Evolutionary conservation across 2,113 vertebrate species (phyloP).

Genomic region (Halcyon malimbica): DNA sequence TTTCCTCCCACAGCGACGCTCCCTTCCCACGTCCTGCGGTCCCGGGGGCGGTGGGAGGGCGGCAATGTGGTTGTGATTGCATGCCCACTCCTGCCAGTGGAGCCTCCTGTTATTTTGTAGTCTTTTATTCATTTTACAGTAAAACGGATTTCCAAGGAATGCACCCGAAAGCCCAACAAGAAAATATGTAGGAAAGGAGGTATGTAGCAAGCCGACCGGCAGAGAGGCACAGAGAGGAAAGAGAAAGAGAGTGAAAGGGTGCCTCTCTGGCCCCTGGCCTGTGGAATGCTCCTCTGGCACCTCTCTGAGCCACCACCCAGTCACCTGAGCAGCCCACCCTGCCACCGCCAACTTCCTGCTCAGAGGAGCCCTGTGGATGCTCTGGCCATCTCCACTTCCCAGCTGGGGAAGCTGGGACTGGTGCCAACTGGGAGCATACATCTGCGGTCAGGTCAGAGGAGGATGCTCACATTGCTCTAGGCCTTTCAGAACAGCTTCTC

Average conservation of each 20-base stretch:
- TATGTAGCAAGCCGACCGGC: slow-evolving; percentile 91
- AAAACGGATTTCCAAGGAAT: slow-evolving; percentile 99
- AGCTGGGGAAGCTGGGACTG: fast-evolving
- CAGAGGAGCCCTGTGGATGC: neutral
- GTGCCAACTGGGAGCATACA: neutral
- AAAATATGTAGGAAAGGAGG: slow-evolving; percentile 99
- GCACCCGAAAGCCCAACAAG: slow-evolving; percentile 99
- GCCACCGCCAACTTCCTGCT: neutral
- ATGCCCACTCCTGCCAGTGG: slow-evolving; percentile 89
- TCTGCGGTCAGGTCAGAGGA: neutral
- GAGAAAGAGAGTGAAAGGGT: slow-evolving; percentile 73
- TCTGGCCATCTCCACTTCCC: fast-evolving
- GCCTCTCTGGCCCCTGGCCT: neutral
- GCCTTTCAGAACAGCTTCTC: slow-evolving; percentile 56
- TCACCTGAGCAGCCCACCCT: neutral
- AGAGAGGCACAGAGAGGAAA: slow-evolving; percentile 82
- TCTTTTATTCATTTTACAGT: slow-evolving; percentile 99
- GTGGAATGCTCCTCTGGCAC: slow-evolving; percentile 1
- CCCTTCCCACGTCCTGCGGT: slow-evolving; percentile 67
- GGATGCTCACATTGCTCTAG: neutral
- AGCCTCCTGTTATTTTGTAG: slow-evolving; percentile 99
- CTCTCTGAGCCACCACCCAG: slow-evolving; percentile 24
- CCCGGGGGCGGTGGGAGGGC: slow-evolving; percentile 58
- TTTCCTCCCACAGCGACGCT: slow-evolving; percentile 63
- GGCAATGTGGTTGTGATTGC: slow-evolving; percentile 84